A percentile compares a stretch with the other conserved stretches of the same genome.
Evolutionary conservation across 2,888 invertebrate species (phyloP).

Genomic region (Acleris laterana): DNA sequence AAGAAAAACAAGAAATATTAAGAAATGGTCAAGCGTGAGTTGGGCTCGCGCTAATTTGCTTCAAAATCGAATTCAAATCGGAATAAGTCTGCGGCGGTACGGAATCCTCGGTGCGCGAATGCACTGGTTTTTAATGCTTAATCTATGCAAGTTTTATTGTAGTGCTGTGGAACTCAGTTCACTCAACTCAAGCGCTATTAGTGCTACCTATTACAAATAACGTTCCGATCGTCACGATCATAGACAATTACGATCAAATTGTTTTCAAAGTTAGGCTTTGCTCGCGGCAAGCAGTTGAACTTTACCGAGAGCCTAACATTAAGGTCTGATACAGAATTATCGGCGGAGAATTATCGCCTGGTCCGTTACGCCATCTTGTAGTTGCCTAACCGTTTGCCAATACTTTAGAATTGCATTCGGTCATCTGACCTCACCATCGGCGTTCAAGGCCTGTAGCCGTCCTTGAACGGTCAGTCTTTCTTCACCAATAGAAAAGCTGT

Average conservation of each 20-base stretch:
- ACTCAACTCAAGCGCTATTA: background rate
- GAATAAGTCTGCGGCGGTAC: no score
- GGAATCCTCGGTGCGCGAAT: background rate
- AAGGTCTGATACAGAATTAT: background rate
- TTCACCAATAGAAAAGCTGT: conserved; percentile 1
- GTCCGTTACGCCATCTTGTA: conserved; percentile 27
- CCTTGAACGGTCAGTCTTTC: conserved; percentile 56
- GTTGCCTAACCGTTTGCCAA: conserved; percentile 59
- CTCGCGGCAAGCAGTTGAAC: background rate
- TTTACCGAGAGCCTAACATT: conserved; percentile 8
- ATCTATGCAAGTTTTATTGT: no score
- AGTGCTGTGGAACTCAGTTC: no score
- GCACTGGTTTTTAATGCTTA: no score
- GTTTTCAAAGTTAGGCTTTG: conserved; percentile 7
- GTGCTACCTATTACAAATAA: conserved; percentile 3
- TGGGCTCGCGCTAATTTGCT: no score
- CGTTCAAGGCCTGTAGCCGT: conserved; percentile 63
- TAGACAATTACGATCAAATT: conserved; percentile 13
- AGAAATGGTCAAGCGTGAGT: no score
- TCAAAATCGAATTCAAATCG: no score
- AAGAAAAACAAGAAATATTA: no score
- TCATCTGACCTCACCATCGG: conserved; percentile 59
- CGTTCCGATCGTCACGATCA: conserved; percentile 8
- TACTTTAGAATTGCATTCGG: conserved; percentile 59
- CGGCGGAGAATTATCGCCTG: background rate